phyloP scores from a whole-genome alignment of 2,888 invertebrate genomes.

The Apodemia zela region DNA sequence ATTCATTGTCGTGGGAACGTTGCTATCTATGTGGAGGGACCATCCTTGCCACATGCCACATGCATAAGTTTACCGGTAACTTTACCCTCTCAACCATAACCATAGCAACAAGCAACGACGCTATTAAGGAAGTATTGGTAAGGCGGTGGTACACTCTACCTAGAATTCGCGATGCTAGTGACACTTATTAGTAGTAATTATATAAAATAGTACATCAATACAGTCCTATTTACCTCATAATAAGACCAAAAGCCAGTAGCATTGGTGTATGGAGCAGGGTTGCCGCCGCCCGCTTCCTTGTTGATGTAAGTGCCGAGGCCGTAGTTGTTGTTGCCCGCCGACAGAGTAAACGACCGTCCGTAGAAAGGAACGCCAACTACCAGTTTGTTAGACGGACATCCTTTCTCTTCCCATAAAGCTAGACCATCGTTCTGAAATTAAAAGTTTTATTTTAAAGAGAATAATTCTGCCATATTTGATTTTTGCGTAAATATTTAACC shows the following conservation, averaged over 20 bases:
- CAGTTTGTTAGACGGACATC: conserved; percentile 91
- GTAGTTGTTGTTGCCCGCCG: conserved; percentile 90
- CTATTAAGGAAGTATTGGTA: background rate
- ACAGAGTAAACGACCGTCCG: conserved; percentile 91
- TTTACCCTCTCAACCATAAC: no score
- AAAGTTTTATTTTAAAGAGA: conserved; percentile 15
- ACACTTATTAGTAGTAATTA: no score
- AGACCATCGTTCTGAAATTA: conserved; percentile 89
- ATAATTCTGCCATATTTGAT: no score
- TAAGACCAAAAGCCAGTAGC: conserved; percentile 93
- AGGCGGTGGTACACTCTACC: background rate
- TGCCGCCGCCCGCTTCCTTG: conserved; percentile 93
- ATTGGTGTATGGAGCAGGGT: conserved; percentile 91
- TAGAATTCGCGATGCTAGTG: no score
- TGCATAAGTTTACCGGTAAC: no score
- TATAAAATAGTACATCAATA: no score
- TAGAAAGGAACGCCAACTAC: conserved; percentile 95
- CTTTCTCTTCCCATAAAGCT: conserved; percentile 92
- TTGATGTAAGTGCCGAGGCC: conserved; percentile 92
- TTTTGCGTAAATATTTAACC: no score
- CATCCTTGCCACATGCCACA: no score
- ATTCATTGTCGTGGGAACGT: no score
- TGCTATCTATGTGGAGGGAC: no score
- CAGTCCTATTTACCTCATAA: conserved; percentile 83
- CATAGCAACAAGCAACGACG: background rate